Percentiles rank a stretch among this genome's conserved stretches.
These are phyloP conservation scores for Leptopilina drosophilae DNA, from an alignment of 2,888 invertebrate genomes.

Conservation along the genomic window DNA sequence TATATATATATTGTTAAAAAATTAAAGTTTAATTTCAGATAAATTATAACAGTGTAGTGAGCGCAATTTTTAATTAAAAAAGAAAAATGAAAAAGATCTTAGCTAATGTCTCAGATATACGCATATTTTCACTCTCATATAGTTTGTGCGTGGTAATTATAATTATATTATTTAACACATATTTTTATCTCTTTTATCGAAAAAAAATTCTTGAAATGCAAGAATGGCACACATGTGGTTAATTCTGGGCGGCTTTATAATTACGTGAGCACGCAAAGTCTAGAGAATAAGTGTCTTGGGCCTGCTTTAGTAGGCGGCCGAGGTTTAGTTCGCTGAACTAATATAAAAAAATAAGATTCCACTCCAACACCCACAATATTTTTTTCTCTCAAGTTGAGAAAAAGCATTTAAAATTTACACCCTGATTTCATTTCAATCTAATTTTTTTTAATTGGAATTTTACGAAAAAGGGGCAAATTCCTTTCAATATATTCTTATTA, in stretches of 20 bases:
- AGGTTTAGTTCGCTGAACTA: constrained; percentile 13
- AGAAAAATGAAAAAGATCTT: no score
- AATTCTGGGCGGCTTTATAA: constrained; percentile 23
- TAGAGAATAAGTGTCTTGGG: constrained; percentile 25
- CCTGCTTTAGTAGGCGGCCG: constrained; percentile 16
- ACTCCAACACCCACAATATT: constrained; percentile 22
- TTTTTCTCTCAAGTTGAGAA: neutral
- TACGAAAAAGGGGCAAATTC: no score
- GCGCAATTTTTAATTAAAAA: neutral
- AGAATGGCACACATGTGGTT: constrained; percentile 28
- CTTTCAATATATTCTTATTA: no score
- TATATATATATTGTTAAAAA: no score
- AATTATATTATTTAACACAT: neutral
- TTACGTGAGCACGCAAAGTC: constrained; percentile 33
- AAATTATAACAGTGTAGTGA: neutral
- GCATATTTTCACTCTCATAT: neutral
- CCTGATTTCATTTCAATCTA: neutral
- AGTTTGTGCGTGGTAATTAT: neutral
- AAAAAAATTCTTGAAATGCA: constrained; percentile 1
- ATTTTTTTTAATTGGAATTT: neutral
- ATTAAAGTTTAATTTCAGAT: no score
- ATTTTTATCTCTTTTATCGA: neutral
- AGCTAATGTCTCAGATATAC: no score
- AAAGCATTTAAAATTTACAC: constrained; percentile 5
- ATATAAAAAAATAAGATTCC: constrained; percentile 28